Evolutionary conservation across 2,113 vertebrate species (phyloP).

Genomic region (Halcyon senegalensis): DNA sequence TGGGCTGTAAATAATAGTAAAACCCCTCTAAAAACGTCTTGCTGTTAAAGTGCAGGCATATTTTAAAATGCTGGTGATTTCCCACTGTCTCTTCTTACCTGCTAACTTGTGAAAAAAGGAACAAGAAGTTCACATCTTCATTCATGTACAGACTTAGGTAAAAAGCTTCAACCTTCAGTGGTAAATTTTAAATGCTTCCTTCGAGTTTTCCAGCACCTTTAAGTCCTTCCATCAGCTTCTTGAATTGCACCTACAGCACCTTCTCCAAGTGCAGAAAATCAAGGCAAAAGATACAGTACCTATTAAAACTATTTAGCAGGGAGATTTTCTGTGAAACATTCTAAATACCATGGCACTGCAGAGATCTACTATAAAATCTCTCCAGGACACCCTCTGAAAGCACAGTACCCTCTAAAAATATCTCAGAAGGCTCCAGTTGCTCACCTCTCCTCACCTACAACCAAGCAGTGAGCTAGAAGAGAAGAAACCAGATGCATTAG

Average conservation of each 20-base stretch:
- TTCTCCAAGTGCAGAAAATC: neutral
- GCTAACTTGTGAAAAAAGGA: neutral
- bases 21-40: neutral
- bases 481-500: neutral
- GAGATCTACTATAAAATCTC: neutral
- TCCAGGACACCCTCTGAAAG: neutral
- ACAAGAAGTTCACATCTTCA: neutral
- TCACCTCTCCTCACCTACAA: neutral
- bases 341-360: neutral
- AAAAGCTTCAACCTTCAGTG: neutral
- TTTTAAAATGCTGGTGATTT: neutral
- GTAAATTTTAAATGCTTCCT: neutral
- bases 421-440: fast-evolving
- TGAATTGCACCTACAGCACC: neutral
- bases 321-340: neutral
- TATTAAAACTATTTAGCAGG: neutral
- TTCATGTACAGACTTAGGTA: neutral
- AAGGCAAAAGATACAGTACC: neutral
- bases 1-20: conserved; percentile 19
- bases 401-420: neutral
- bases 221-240: neutral
- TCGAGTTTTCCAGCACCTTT: neutral
- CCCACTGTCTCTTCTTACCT: neutral
- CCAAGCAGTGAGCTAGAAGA: neutral
- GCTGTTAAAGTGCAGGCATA: neutral